A percentile compares a stretch with the other conserved stretches of the same genome.
phyloP scores from a whole-genome alignment of 2,888 invertebrate genomes.

The Phymatocera aterrima region DNA sequence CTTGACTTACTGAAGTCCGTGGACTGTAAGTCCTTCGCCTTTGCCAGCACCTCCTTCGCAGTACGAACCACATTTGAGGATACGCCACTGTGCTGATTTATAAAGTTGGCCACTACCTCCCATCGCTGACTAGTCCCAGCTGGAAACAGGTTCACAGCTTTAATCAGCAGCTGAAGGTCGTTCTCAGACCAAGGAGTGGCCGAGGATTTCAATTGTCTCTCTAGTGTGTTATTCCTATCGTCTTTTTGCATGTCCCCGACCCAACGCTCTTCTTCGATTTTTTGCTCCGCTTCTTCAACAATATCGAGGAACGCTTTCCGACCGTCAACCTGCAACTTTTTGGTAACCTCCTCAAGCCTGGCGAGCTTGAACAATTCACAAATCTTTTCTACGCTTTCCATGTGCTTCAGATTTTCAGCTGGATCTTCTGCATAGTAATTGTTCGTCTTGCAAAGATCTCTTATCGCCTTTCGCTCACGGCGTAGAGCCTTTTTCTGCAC shows the following conservation, averaged over 20 bases:
- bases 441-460: constrained; percentile 87
- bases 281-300: constrained; percentile 84
- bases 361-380: constrained; percentile 86
- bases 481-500: constrained; percentile 89
- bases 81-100: constrained; percentile 88
- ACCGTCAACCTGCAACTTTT: constrained; percentile 81
- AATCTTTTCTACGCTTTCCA: constrained; percentile 94
- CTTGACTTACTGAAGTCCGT: constrained; percentile 90
- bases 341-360: constrained; percentile 87
- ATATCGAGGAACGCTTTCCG: constrained; percentile 82
- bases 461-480: constrained; percentile 88
- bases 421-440: constrained; percentile 86
- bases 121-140: constrained; percentile 95
- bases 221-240: constrained; percentile 57
- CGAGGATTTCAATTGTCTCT: constrained; percentile 66
- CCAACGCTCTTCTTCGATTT: constrained; percentile 86
- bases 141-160: constrained; percentile 98
- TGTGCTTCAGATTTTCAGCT: constrained; percentile 85
- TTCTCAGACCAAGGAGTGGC: constrained; percentile 86
- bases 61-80: constrained; percentile 80
- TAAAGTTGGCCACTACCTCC: constrained; percentile 96
- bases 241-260: constrained; percentile 71
- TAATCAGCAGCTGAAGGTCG: constrained; percentile 93
- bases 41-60: constrained; percentile 95
- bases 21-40: constrained; percentile 96